Evolutionary conservation across 35 echinoderm and acorn worm genomes (phyloP).

Genomic region (Ptychodera flava): DNA sequence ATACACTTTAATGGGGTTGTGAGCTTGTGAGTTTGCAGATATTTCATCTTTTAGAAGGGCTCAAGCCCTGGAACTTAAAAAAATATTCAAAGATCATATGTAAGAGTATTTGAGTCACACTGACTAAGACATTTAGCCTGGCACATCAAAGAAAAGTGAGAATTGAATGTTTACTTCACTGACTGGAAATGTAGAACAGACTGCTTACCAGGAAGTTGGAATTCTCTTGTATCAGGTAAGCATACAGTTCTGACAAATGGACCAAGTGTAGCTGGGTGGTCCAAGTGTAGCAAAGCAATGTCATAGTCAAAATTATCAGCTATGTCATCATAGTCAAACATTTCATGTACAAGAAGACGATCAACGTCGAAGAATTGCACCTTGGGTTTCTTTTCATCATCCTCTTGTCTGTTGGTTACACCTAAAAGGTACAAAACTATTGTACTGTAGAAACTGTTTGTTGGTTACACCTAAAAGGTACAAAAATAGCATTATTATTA

Average conservation of each 20-base stretch:
- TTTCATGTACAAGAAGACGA: not conserved
- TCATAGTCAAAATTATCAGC: slow-evolving; percentile 80
- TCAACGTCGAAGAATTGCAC: not conserved
- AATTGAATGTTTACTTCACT: too few relatives aligned
- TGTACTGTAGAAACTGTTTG: not conserved
- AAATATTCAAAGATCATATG: not conserved
- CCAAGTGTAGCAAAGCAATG: slow-evolving; percentile 68
- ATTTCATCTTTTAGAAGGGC: not conserved
- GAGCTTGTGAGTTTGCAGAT: not conserved
- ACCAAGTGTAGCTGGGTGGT: slow-evolving; percentile 39
- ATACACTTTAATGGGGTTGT: too few relatives aligned
- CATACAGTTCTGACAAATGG: slow-evolving; percentile 74
- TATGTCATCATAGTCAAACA: not conserved
- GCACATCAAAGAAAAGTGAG: not conserved
- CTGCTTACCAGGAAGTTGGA: not conserved
- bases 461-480: not conserved
- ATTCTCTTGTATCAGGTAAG: slow-evolving; percentile 21
- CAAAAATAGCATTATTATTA: not conserved
- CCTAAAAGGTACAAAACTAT: not conserved
- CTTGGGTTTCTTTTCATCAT: not conserved
- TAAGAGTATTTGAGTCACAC: not conserved
- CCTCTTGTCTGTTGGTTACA: not conserved
- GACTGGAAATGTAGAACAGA: too few relatives aligned
- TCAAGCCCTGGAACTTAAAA: not conserved
- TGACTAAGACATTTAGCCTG: not conserved